Percentiles rank a stretch among this genome's conserved stretches.
These are phyloP conservation scores for Cotesia vestalis DNA, from an alignment of 1,140 invertebrate species.

Conservation along the genomic window DNA sequence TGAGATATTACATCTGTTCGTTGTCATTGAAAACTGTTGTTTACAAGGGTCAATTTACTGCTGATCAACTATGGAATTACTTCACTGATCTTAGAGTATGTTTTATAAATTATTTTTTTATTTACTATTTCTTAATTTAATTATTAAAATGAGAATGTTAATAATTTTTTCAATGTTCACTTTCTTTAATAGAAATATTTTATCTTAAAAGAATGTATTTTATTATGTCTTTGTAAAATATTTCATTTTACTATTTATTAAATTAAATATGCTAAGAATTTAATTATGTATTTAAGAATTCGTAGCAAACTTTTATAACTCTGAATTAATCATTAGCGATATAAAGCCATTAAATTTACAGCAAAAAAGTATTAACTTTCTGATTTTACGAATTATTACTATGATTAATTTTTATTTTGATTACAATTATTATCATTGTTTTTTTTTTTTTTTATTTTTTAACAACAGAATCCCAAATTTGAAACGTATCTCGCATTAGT, in stretches of 20 bases:
- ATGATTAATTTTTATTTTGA: constrained; percentile 26
- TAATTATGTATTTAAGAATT: no score
- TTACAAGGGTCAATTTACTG: constrained; percentile 98
- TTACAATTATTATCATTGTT: not conserved
- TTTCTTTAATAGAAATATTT: not conserved
- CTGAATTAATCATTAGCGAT: no score
- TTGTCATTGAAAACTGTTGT: constrained; percentile 89
- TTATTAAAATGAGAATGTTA: no score
- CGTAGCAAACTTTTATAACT: no score
- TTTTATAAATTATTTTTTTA: constrained; percentile 20
- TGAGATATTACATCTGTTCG: constrained; percentile 96
- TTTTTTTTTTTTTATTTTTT: constrained; percentile 39
- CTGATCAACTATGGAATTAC: constrained; percentile 91
- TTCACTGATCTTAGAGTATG: constrained; percentile 74
- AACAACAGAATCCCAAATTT: constrained; percentile 76
- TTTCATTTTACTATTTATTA: not conserved
- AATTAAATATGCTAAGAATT: not conserved
- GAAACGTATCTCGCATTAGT: constrained; percentile 95
- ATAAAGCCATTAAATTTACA: no score
- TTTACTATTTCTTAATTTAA: not conserved
- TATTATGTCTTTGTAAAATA: not conserved
- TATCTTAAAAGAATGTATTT: no score
- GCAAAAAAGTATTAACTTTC: constrained; percentile 24
- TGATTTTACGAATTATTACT: not conserved
- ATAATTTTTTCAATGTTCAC: no score